Evolutionary conservation across 2,888 invertebrate species (phyloP).

Genomic region (Tanypteryx hageni): DNA sequence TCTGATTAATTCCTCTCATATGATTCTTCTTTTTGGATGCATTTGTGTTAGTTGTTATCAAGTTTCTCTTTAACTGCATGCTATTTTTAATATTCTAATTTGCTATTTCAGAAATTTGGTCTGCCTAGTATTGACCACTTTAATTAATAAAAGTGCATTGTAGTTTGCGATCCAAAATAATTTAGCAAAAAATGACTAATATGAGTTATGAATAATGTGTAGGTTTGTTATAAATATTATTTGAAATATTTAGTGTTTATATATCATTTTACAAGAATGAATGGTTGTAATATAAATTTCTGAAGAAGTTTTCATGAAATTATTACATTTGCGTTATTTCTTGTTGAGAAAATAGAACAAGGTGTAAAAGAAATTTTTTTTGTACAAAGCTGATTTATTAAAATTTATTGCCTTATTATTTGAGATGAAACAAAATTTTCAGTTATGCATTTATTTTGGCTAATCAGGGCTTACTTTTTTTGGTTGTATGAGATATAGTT

Average conservation of each 20-base stretch:
- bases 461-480: no score
- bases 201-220: background rate
- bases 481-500: no score
- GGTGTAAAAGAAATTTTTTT: background rate
- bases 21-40: background rate
- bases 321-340: background rate
- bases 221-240: background rate
- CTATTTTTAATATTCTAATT: background rate
- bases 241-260: background rate
- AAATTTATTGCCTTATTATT: background rate
- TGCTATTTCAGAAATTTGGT: background rate
- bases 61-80: background rate
- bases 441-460: no score
- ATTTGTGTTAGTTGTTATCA: background rate
- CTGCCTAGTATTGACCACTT: background rate
- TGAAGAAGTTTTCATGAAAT: background rate
- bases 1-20: background rate
- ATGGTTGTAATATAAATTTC: background rate
- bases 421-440: no score
- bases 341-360: background rate
- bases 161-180: background rate
- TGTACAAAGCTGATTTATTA: background rate
- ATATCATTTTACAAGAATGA: constrained; percentile 3
- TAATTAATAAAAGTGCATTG: background rate
- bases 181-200: background rate